Conservation (phyloP, 2,888 invertebrate species). For the Ceraclea dissimilis region DNA sequence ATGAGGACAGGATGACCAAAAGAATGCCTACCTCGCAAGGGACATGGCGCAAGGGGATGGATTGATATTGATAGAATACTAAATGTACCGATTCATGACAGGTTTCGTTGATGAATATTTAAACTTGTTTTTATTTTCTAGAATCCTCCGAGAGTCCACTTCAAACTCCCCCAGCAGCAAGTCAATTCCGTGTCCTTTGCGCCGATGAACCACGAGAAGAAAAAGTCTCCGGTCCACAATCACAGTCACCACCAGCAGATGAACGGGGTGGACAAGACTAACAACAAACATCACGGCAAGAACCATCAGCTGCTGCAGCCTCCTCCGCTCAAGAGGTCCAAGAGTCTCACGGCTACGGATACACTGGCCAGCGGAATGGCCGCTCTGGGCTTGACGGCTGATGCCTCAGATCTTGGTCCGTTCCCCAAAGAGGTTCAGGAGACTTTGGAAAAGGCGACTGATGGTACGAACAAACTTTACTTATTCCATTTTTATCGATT, state of each 20-base stretch:
- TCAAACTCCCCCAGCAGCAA: conserved; percentile 47
- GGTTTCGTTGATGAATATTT: too few species aligned
- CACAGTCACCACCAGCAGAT: conserved; percentile 3
- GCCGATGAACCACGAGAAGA: conserved; percentile 36
- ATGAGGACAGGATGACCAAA: too few species aligned
- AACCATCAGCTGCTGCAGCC: conserved; percentile 32
- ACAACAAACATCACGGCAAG: conserved; percentile 32
- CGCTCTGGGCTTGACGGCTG: conserved; percentile 59
- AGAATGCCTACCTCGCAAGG: too few species aligned
- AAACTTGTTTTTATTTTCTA: conserved; percentile 33
- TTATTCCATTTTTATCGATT: not conserved
- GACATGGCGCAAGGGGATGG: too few species aligned
- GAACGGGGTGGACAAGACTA: conserved; percentile 7
- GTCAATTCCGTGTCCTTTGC: conserved; percentile 25
- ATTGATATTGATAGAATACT: too few species aligned
- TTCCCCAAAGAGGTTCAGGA: conserved; percentile 68
- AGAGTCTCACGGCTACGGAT: conserved; percentile 73
- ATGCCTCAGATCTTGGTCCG: conserved; percentile 67
- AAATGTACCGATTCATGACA: too few species aligned
- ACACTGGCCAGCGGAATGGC: conserved; percentile 60
- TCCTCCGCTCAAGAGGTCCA: conserved; percentile 61
- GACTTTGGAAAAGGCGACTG: conserved; percentile 65
- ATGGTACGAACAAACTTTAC: conserved; percentile 52
- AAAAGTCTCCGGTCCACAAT: conserved; percentile 37
- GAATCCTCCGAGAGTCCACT: conserved; percentile 51